Percentiles rank a stretch among this genome's conserved stretches.
phyloP scores from a whole-genome alignment of 2,888 invertebrate genomes.

The Amphiduros pacificus region DNA sequence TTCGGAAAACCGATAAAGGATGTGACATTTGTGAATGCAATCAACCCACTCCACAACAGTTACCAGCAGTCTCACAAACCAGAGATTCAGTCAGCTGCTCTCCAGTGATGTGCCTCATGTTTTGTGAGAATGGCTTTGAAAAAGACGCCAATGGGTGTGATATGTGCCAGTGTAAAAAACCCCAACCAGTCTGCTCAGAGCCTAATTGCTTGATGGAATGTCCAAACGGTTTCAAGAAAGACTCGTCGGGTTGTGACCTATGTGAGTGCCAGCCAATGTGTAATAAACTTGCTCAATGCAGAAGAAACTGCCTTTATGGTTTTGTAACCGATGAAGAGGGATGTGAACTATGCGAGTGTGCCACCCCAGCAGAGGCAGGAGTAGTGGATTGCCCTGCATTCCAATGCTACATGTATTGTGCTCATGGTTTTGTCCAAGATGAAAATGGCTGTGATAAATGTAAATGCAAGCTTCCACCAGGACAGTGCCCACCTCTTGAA shows the following conservation, averaged over 20 bases:
- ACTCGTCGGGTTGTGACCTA: neutral
- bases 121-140: slow-evolving; percentile 4
- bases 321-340: slow-evolving; percentile 1
- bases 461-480: neutral
- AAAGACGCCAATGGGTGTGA: slow-evolving; percentile 5
- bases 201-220: neutral
- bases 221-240: neutral
- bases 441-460: slow-evolving; percentile 13
- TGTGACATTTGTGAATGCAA: slow-evolving; percentile 6
- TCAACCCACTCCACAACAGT: neutral
- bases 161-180: slow-evolving; percentile 1
- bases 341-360: slow-evolving; percentile 8
- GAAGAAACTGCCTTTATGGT: neutral
- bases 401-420: neutral
- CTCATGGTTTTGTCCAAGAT: slow-evolving; percentile 5
- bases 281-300: neutral
- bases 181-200: neutral
- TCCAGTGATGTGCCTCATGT: slow-evolving; percentile 2
- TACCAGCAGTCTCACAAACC: neutral
- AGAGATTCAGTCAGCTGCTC: neutral
- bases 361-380: neutral
- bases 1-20: slow-evolving; percentile 3
- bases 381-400: neutral
- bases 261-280: neutral
- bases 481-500: neutral